Base-by-base conservation (phyloP, 2,888 invertebrate species). In the Achlya flavicornis region DNA sequence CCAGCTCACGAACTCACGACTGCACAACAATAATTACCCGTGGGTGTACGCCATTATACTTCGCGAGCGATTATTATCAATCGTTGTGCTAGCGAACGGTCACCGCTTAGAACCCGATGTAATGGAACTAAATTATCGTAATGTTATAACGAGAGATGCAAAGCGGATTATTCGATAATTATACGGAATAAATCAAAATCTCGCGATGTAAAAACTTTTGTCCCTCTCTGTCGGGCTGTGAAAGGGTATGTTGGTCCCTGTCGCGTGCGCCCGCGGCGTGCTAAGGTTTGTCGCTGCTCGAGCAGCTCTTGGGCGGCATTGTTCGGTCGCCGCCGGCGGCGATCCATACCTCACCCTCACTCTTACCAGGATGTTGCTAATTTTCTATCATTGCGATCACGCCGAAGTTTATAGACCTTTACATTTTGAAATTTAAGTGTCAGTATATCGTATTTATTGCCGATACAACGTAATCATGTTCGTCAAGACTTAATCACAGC, bases 31-130 rank as follows among this genome's bases (percentile, higher is more conserved):
- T 93, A 93, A 93, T 93, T 93, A 93, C 92, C 92, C 89, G 93
- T 93, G 93, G 93, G 93, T 93, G 94, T 94, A 92, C 93, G 92
- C 92, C 89, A 94, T 93, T 93, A 93, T 93, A 92, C 90, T 92
- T 92, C 91, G 90, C 93, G 86, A 91, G 90, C 90, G 93, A 92
- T 93, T 92, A 93, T 93, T 93, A 94, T 93, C 93, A 93, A 92
- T 91, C 90, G 90, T 81, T 91, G 90, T 85, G 82, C 90, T 89
- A 91, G 91, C 87, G 86, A 87, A 90, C 91, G 88, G 93, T 92
- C 92, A 90, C 91, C 91, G 91, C 90, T 91, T 92, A 90, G 90
- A 89, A 88, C 86, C 77, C 87, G 86, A 86, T 89, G 90, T 92
- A 93, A 92, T 93, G 87, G 90, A 86, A 84, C 88, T 77, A 88